These are phyloP conservation scores for Saccopteryx leptura DNA, from an alignment of 2,113 vertebrate species.

Conservation along the genomic window DNA sequence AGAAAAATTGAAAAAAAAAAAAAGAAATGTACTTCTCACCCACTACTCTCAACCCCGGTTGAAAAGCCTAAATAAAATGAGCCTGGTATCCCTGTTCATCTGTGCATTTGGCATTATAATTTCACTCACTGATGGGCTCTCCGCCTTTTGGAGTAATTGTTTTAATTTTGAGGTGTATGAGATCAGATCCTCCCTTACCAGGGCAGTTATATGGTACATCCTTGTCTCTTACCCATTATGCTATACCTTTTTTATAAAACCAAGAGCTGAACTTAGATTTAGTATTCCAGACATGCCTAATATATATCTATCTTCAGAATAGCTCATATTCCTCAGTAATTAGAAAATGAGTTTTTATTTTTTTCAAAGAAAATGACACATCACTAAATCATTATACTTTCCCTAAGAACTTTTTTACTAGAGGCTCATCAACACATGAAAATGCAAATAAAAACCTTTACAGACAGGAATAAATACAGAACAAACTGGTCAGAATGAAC, in stretches of 20 bases:
- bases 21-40: not conserved
- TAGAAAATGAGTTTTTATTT: slow-evolving; percentile 27
- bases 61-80: not conserved
- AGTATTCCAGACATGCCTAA: not conserved
- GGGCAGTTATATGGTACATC: not conserved
- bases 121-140: not conserved
- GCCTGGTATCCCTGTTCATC: not conserved
- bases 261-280: not conserved
- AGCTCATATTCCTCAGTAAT: slow-evolving; percentile 52
- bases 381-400: slow-evolving; percentile 43
- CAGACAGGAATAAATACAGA: slow-evolving; percentile 51
- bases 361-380: slow-evolving; percentile 60
- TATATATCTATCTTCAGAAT: not conserved
- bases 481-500: slow-evolving; percentile 9
- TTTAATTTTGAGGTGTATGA: not conserved
- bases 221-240: not conserved
- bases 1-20: no score
- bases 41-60: not conserved
- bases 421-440: slow-evolving; percentile 57
- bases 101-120: not conserved
- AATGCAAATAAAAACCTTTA: slow-evolving; percentile 67
- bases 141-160: not conserved
- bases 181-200: not conserved
- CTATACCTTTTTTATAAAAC: not conserved
- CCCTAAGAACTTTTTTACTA: slow-evolving; percentile 32